Evolutionary conservation across 2,888 invertebrate species (phyloP), one percentile per base, ranked within the genome.

Genomic region (Oxytorus armatus): DNA sequence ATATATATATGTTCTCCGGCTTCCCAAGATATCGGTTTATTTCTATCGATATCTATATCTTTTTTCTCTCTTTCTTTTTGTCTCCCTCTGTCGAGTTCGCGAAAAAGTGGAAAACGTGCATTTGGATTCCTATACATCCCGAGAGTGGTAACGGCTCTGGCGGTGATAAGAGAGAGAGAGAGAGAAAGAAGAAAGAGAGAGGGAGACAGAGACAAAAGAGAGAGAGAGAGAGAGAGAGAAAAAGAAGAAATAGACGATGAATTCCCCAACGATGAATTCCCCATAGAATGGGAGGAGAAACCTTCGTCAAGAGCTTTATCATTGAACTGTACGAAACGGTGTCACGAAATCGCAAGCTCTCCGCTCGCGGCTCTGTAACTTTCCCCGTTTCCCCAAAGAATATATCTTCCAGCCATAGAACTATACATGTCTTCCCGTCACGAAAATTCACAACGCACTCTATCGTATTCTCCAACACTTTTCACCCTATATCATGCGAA

Each of bases 281-380:
- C 81, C 65, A 63, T 51, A 74, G 84, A 49, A 73, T 61, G 68
- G 39, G 42, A 78, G 59, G 21, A 21, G 47, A 33, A 78, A 86
- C 82, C 85, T 82, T 84, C 84, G 84, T 85, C 86, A 84, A 79
- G 55, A 77, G 79, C 82, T 85, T 85, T 82, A 84, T 83, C 84
- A 84, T 83, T 74, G 82, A 73, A 73, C 66, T 59, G 80, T 61
- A 73, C 57, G 57, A 55, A 68, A 42, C 68, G 16, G 42, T 63
- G 25, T 33, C 53, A 44, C 29, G 36, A 53, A 65, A 65, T 74
- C 65, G 63, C 55, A 23, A 55, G 44, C 42, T 11, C 44, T 44
- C 25, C 21, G 33, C 73, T 65, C 33, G 44, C 29, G 61, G 61
- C 61, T 7, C 33, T 55, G n/a, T 14, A 21, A 55, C 44, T 44